phyloP scores from a whole-genome alignment of 2,113 vertebrate species.

The Microtus montanus region DNA sequence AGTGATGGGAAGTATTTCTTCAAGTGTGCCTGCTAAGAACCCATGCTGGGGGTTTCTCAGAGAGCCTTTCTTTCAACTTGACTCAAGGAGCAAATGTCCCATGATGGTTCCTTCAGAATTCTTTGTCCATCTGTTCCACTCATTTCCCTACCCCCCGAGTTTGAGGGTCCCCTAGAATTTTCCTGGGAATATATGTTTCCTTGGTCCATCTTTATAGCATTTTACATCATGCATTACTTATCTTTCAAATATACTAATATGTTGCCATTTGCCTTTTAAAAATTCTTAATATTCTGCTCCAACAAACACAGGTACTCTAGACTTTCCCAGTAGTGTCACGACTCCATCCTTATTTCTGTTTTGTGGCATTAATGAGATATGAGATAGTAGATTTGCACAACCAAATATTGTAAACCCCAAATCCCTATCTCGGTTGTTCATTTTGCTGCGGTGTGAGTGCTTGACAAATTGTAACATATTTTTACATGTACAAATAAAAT shows the following conservation, averaged over 20 bases:
- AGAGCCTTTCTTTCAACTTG: neutral
- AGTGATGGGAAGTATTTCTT: neutral
- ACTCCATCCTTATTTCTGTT: neutral
- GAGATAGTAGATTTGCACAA: neutral
- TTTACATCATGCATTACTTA: neutral
- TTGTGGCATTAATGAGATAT: neutral
- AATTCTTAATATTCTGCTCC: neutral
- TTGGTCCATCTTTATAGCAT: neutral
- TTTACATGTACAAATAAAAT: slow-evolving; percentile 4
- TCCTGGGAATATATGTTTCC: neutral
- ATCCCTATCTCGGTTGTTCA: neutral
- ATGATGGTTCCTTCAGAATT: neutral
- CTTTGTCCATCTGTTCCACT: neutral
- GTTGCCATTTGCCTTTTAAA: neutral
- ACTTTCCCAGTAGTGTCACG: neutral
- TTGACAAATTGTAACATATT: neutral
- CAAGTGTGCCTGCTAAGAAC: neutral
- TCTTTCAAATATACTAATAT: neutral
- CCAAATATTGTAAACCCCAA: neutral
- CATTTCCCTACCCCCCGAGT: neutral
- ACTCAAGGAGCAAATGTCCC: neutral
- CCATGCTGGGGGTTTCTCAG: neutral
- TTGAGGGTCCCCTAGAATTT: neutral
- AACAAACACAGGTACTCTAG: neutral
- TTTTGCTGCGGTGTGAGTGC: neutral